Conservation (phyloP, 2,888 invertebrate genomes). For the Caenorhabditis uteleia region DNA sequence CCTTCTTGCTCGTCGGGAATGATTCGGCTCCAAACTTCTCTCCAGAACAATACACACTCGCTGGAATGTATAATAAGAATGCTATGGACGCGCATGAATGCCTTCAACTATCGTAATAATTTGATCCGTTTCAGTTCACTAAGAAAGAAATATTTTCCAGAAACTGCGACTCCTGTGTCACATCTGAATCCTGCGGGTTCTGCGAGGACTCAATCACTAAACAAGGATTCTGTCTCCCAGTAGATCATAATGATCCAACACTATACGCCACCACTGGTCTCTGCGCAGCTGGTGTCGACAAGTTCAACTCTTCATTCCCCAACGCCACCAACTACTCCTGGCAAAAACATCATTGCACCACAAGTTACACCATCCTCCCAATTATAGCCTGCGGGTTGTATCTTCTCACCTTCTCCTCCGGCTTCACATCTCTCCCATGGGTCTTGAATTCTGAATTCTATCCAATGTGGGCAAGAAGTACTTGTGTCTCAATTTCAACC, state of each 20-base stretch:
- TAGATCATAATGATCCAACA: constrained; percentile 17
- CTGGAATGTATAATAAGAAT: constrained; percentile 9
- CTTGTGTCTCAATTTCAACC: constrained; percentile 70
- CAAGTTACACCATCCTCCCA: constrained; percentile 69
- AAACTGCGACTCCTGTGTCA: constrained; percentile 72
- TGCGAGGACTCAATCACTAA: constrained; percentile 39
- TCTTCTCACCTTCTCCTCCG: constrained; percentile 51
- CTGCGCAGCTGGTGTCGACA: constrained; percentile 9
- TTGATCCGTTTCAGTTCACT: background rate
- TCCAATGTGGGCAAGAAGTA: constrained; percentile 74
- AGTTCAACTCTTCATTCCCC: constrained; percentile 8
- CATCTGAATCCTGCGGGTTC: constrained; percentile 71
- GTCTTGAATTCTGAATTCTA: constrained; percentile 75
- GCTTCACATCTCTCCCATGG: constrained; percentile 73
- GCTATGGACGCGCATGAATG: constrained; percentile 11
- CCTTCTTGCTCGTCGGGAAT: constrained; percentile 48
- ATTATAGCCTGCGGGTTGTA: constrained; percentile 66
- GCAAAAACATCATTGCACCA: constrained; percentile 43
- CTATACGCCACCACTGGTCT: constrained; percentile 17
- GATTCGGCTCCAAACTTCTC: constrained; percentile 31
- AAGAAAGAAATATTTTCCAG: constrained; percentile 17
- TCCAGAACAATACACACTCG: constrained; percentile 5
- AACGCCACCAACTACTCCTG: constrained; percentile 16
- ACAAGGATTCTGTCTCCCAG: constrained; percentile 33
- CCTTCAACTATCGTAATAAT: constrained; percentile 1